Evolutionary conservation across 2,797 vertebrate species (phyloP).

Genomic region (Hydrocynus forskahlii): DNA sequence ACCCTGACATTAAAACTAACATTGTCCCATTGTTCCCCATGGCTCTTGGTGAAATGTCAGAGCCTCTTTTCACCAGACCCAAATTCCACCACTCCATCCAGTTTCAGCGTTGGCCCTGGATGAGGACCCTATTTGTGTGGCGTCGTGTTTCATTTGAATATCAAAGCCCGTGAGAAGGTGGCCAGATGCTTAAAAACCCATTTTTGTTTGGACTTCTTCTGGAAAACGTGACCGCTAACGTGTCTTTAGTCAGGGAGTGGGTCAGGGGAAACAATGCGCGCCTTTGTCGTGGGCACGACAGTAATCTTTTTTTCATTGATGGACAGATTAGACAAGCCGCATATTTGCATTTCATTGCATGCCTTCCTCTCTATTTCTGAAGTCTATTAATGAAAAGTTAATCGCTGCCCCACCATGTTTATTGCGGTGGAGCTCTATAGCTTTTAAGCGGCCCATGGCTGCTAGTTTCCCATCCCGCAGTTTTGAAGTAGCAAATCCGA

Average conservation of each 20-base stretch:
- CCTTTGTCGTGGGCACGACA: slow-evolving; percentile 46
- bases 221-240: slow-evolving; percentile 52
- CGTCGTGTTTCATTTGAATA: slow-evolving; percentile 66
- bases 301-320: slow-evolving; percentile 42
- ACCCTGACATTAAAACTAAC: slow-evolving; percentile 64
- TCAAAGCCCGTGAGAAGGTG: slow-evolving; percentile 65
- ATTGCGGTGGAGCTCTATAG: not conserved
- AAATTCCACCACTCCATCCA: slow-evolving; percentile 57
- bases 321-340: slow-evolving; percentile 34
- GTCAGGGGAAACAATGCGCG: slow-evolving; percentile 49
- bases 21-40: slow-evolving; percentile 58
- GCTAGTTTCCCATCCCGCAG: not conserved
- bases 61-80: slow-evolving; percentile 55
- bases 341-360: slow-evolving; percentile 38
- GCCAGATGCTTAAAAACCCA: slow-evolving; percentile 48
- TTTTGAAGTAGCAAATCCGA: not conserved
- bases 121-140: slow-evolving; percentile 37
- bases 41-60: slow-evolving; percentile 57
- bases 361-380: slow-evolving; percentile 26
- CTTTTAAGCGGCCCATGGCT: not conserved
- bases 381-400: slow-evolving; percentile 40
- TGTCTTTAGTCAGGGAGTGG: slow-evolving; percentile 31
- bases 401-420: not conserved
- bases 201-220: slow-evolving; percentile 47
- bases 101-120: slow-evolving; percentile 39